Evolutionary conservation across 2,113 vertebrate species (phyloP).

Genomic region (Antigone vipio): DNA sequence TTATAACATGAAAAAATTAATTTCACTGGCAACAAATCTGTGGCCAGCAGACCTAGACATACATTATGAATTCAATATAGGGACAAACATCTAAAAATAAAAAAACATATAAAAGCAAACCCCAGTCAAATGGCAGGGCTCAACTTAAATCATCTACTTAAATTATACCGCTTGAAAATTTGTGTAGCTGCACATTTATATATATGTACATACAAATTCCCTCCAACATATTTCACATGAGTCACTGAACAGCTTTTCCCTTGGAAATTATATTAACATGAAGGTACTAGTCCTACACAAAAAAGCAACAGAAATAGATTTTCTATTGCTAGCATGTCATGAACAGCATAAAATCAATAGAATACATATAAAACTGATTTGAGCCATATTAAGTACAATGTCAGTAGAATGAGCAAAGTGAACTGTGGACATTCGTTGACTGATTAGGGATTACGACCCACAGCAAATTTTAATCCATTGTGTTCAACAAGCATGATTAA

Average conservation of each 20-base stretch:
- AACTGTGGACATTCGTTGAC: conserved; percentile 14
- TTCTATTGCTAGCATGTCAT: conserved; percentile 43
- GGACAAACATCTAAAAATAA: neutral
- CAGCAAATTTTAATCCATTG: conserved; percentile 24
- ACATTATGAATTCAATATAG: neutral
- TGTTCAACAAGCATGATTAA: conserved; percentile 46
- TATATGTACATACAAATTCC: neutral
- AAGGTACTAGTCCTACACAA: neutral
- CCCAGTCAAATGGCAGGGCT: neutral
- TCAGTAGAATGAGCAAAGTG: conserved; percentile 17
- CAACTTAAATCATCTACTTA: neutral
- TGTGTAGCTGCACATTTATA: neutral
- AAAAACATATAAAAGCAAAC: neutral
- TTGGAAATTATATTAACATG: neutral
- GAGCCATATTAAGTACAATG: neutral
- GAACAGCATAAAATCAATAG: neutral
- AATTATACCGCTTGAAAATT: neutral
- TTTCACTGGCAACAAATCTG: neutral
- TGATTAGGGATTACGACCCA: conserved; percentile 1
- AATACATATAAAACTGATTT: neutral
- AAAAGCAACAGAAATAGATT: neutral
- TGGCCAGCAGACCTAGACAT: neutral
- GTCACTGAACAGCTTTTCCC: neutral
- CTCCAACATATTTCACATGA: neutral
- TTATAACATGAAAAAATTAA: neutral